Conservation (phyloP, 1,140 invertebrate genomes). For the Anastatus disparis region DNA sequence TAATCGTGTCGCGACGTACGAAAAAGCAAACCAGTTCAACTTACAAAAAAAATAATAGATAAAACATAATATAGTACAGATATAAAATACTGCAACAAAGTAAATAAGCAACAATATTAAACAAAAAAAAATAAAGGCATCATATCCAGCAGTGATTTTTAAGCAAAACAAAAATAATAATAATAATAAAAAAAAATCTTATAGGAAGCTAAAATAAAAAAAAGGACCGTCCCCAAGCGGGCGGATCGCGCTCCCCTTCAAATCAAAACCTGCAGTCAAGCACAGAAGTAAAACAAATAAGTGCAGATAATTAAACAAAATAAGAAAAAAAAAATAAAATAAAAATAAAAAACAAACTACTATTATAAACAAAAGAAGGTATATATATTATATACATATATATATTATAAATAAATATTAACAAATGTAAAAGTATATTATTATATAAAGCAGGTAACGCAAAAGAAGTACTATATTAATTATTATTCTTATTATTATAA, state of each 20-base stretch:
- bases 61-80: slow-evolving; percentile 42
- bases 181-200: too few relatives aligned
- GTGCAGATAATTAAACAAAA: slow-evolving; percentile 52
- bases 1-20: background rate
- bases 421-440: slow-evolving; percentile 64
- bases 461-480: slow-evolving; percentile 63
- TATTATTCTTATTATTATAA: slow-evolving; percentile 51
- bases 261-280: slow-evolving; percentile 67
- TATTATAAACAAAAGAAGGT: slow-evolving; percentile 57
- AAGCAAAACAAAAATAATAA: slow-evolving; percentile 46
- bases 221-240: slow-evolving; percentile 2
- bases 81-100: slow-evolving; percentile 24
- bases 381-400: slow-evolving; percentile 50
- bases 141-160: slow-evolving; percentile 48
- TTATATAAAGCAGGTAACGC: slow-evolving; percentile 53
- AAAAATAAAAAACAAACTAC: slow-evolving; percentile 56
- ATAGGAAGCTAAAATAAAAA: background rate
- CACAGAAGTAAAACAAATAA: slow-evolving; percentile 62
- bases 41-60: slow-evolving; percentile 29
- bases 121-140: slow-evolving; percentile 36
- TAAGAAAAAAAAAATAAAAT: slow-evolving; percentile 16
- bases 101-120: slow-evolving; percentile 28
- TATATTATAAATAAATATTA: slow-evolving; percentile 58
- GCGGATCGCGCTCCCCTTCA: slow-evolving; percentile 57
- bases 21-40: slow-evolving; percentile 1